Percentiles rank a stretch among this genome's conserved stretches.
Conservation (phyloP, 2,888 invertebrate genomes). For the Linnaemya tessellans region DNA sequence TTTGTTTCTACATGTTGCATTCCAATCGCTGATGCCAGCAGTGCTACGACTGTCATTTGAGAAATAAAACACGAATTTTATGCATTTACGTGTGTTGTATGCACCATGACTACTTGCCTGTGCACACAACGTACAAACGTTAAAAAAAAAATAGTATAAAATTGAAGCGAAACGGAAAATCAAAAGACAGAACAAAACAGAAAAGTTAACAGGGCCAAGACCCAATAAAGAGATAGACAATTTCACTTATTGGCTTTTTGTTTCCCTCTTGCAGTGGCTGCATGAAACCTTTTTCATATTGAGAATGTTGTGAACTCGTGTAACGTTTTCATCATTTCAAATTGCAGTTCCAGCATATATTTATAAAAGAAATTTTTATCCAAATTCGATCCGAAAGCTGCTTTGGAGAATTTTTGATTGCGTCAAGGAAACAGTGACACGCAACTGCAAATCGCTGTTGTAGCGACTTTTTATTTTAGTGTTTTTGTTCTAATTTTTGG, state of each 20-base stretch:
- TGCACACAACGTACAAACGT: too few species aligned
- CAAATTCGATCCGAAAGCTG: too few species aligned
- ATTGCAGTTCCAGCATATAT: too few species aligned
- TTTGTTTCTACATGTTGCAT: conserved; percentile 40
- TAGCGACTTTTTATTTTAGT: too few species aligned
- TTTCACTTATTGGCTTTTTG: conserved; percentile 41
- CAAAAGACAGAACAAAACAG: not conserved
- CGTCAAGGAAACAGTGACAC: too few species aligned
- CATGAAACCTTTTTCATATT: conserved; percentile 8
- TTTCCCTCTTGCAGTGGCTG: not conserved
- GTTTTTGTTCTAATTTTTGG: too few species aligned
- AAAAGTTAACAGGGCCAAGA: not conserved
- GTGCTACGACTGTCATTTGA: conserved; percentile 22
- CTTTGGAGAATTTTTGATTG: too few species aligned
- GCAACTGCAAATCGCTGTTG: too few species aligned
- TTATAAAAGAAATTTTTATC: too few species aligned
- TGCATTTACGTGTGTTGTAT: conserved; percentile 41
- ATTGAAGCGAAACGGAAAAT: not conserved
- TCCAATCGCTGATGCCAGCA: conserved; percentile 8
- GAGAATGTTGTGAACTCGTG: not conserved
- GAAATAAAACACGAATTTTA: conserved; percentile 46
- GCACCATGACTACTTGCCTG: conserved; percentile 21
- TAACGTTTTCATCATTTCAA: not conserved
- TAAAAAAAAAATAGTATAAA: not conserved
- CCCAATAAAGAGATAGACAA: conserved; percentile 5